Base-by-base conservation (phyloP, 2,113 vertebrate genomes). In the Chinchilla lanigera region DNA sequence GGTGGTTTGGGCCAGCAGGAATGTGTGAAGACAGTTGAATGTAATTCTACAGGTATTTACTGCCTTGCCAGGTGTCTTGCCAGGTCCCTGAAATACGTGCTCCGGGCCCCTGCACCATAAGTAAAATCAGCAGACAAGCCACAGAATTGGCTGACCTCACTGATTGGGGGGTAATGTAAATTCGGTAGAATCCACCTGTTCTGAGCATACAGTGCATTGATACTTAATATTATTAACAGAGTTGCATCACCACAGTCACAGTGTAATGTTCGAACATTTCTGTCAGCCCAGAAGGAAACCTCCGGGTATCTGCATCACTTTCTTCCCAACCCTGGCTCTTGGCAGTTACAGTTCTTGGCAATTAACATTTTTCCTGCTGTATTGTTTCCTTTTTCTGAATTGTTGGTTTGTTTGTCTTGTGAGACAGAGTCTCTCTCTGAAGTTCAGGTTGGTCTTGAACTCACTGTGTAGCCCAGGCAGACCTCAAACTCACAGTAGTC, bases 321-420 rank as follows among this genome's bases (percentile, higher is more conserved):
- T 16, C 20, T 86, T 92, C 38, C 65, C 22, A 52, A 14, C 38
- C 13, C 16, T 22, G 52, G 56, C 58, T 75, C 56, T n/a, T n/a
- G 14, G 58, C 54, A 93, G 38, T 58, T 58, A 33, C n/a, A n/a
- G n/a, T n/a, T n/a, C n/a, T n/a, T n/a, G n/a, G n/a, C n/a, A n/a
- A n/a, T n/a, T 33, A 20, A 56, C 33, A 8, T 69, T 50, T 28
- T 80, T 92, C 44, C n/a, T 35, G 5, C 20, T 38, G 11, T 60
- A 65, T 47, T 65, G 81, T 82, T 90, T 93, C 75, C 54, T 78
- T 80, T 89, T 93, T 80, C 47, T 91, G 69, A 65, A 83, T 58
- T 41, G 3, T 73, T 73, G 22, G 69, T 41, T 58, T 41, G 3
- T 73, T 73, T 41, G 69, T 41, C 20, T 38, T 73, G 24, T 41